Evolutionary conservation across 2,888 invertebrate species (phyloP), one percentile per base, ranked within the genome.

Genomic region (Aspidiotus rigidus): DNA sequence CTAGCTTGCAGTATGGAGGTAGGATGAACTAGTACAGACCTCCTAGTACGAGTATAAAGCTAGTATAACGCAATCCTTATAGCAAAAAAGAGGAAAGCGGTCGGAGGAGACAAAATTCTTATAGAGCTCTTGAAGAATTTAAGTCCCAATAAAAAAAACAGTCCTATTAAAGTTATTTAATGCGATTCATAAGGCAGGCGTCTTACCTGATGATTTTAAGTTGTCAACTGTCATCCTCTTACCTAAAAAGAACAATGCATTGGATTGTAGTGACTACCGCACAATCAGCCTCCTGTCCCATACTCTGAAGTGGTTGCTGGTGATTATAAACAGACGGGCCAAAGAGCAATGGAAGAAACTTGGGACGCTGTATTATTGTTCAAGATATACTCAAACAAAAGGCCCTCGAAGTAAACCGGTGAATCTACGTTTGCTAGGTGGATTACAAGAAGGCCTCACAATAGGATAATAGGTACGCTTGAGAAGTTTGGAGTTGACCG

Each of bases 191-290:
- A n/a, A n/a, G n/a, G n/a, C n/a, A n/a, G n/a, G n/a, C n/a, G n/a
- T n/a, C n/a, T n/a, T n/a, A n/a, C n/a, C n/a, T n/a, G n/a, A n/a
- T n/a, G n/a, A n/a, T n/a, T n/a, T n/a, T n/a, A n/a, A n/a, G n/a
- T n/a, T n/a, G n/a, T n/a, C n/a, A n/a, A n/a, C n/a, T n/a, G 49
- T 63, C 63, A 63, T 63, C 8, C 63, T 44, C 16, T 13, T 63
- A 13, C 63, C 63, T 8, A 63, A 63, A 63, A 63, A 41, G 13
- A 42, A 39, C n/a, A 63, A 63, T 17, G 40, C 63, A 13, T 42
- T 42, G 44, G 7, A 63, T 7, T 39, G 63, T 13, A 7, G 7
- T 7, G 63, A 63, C 15, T 63, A 44, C 16, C 10, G 63, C 10
- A 63, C 63, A 9, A 63, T 63, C 13, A 63, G 63, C n/a, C 16